These are phyloP conservation scores for Bubalus kerabau DNA, from an alignment of 2,113 vertebrate genomes.

Conservation along the genomic window DNA sequence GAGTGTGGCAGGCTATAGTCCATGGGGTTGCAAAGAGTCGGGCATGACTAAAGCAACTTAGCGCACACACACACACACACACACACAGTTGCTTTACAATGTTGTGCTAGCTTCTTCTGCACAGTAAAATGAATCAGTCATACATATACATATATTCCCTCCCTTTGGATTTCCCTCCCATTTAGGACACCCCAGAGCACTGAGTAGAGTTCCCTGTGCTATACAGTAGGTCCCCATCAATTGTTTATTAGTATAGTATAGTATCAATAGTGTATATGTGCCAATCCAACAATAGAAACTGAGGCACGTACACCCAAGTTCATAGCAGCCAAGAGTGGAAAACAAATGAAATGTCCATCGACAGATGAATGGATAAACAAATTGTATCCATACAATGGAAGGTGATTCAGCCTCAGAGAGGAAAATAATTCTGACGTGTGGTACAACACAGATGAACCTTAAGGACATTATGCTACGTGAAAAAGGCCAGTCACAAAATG, in stretches of 20 bases:
- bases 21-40: not conserved
- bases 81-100: not conserved
- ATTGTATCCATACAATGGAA: not conserved
- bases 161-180: not conserved
- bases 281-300: not conserved
- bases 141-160: not conserved
- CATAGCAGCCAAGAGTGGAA: not conserved
- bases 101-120: not conserved
- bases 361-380: not conserved
- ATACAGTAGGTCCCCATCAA: not conserved
- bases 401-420: not conserved
- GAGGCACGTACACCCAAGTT: not conserved
- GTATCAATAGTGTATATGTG: not conserved
- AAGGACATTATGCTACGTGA: not conserved
- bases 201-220: not conserved
- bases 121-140: not conserved
- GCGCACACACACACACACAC: not conserved
- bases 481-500: not conserved
- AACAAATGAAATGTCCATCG: accelerated
- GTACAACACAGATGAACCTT: accelerated
- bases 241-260: not conserved
- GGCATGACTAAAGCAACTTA: not conserved
- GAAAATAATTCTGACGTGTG: not conserved
- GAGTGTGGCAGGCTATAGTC: not conserved
- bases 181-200: not conserved